A percentile compares a stretch with the other conserved stretches of the same genome.
phyloP scores from a whole-genome alignment of 2,113 vertebrate genomes.

The Chaetura pelagica region DNA sequence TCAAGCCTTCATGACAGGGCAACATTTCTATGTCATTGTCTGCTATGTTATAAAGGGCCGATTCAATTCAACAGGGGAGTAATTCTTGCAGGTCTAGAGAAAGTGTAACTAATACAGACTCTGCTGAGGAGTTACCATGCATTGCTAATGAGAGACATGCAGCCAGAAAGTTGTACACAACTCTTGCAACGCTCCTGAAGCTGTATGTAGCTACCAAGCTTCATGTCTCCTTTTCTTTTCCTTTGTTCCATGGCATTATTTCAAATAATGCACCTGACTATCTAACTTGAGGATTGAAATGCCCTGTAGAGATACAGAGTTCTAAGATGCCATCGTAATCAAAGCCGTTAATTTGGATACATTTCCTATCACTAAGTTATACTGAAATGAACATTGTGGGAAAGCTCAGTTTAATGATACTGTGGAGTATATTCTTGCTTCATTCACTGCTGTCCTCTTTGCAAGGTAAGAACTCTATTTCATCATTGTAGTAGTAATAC shows the following conservation, averaged over 20 bases:
- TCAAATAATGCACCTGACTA: constrained; percentile 1
- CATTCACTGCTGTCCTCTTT: constrained; percentile 82
- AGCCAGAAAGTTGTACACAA: constrained; percentile 46
- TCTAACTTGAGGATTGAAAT: constrained; percentile 30
- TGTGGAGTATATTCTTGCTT: constrained; percentile 83
- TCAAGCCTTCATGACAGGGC: constrained; percentile 27
- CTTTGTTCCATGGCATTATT: neutral
- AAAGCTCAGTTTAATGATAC: constrained; percentile 90
- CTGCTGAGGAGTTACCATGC: constrained; percentile 73
- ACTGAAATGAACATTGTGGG: constrained; percentile 94
- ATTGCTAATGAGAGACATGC: constrained; percentile 77
- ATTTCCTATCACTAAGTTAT: constrained; percentile 75
- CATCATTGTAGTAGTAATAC: neutral
- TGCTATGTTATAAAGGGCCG: constrained; percentile 59
- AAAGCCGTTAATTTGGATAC: constrained; percentile 63
- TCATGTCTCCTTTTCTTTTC: neutral
- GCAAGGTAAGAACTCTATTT: constrained; percentile 85
- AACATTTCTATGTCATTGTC: constrained; percentile 59
- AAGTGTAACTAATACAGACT: constrained; percentile 79
- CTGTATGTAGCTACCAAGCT: constrained; percentile 35
- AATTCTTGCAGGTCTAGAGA: constrained; percentile 39
- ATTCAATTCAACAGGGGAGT: constrained; percentile 44
- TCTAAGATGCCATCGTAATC: constrained; percentile 86
- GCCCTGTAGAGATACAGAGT: neutral
- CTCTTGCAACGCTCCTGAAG: constrained; percentile 46